A percentile compares a stretch with the other conserved stretches of the same genome.
Evolutionary conservation across 2,888 invertebrate species (phyloP).

Genomic region (Melipona bicolor): DNA sequence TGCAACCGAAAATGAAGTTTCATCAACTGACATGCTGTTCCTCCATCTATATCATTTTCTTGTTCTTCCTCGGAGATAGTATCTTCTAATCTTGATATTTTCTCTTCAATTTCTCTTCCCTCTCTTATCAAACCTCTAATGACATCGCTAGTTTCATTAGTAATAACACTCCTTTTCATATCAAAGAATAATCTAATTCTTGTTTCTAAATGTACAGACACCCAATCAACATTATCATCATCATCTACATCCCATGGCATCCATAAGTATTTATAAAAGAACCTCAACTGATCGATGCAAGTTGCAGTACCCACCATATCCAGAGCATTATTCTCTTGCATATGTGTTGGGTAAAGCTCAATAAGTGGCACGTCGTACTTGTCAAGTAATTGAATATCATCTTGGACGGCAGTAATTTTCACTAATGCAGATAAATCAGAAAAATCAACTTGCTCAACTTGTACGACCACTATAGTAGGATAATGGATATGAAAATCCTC

Average conservation of each 20-base stretch:
- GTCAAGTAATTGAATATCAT: constrained; percentile 87
- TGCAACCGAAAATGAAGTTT: constrained; percentile 86
- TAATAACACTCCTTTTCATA: constrained; percentile 85
- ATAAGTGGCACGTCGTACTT: constrained; percentile 87
- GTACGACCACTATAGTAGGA: constrained; percentile 87
- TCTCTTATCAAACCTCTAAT: constrained; percentile 86
- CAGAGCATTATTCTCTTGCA: constrained; percentile 86
- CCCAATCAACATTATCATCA: constrained; percentile 87
- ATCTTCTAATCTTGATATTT: constrained; percentile 84
- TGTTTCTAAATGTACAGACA: constrained; percentile 85
- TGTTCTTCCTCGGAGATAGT: constrained; percentile 80
- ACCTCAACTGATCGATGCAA: constrained; percentile 88
- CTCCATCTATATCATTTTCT: constrained; percentile 73
- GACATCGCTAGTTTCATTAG: constrained; percentile 85
- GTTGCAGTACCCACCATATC: constrained; percentile 87
- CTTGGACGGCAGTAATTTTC: constrained; percentile 88
- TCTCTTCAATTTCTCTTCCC: constrained; percentile 85
- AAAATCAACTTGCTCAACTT: constrained; percentile 86
- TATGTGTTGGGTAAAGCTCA: constrained; percentile 88
- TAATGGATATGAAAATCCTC: constrained; percentile 88
- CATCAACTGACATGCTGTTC: constrained; percentile 85
- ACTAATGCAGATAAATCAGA: constrained; percentile 86
- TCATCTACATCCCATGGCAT: constrained; percentile 90
- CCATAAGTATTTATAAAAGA: constrained; percentile 88
- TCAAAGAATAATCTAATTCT: constrained; percentile 87